phyloP scores from a whole-genome alignment of 1,140 invertebrate genomes.

The Propsilocerus akamusi region DNA sequence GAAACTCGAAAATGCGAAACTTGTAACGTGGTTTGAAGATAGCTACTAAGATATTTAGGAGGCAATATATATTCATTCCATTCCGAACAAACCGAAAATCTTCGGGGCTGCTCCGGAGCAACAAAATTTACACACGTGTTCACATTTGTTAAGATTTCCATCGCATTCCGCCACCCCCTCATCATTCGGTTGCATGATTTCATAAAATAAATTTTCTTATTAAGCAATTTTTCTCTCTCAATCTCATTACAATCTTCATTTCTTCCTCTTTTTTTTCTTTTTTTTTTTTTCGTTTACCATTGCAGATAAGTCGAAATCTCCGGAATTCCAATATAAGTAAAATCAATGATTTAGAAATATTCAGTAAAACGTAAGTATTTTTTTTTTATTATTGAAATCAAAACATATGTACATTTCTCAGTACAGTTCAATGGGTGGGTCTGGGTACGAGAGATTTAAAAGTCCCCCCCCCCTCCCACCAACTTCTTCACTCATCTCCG shows the following conservation, averaged over 20 bases:
- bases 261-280: neutral
- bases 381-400: slow-evolving; percentile 9
- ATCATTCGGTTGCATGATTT: neutral
- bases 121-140: neutral
- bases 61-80: neutral
- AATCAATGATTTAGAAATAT: slow-evolving; percentile 43
- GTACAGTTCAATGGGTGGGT: slow-evolving; percentile 9
- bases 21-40: too few relatives aligned
- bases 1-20: too few relatives aligned
- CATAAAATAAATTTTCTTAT: neutral
- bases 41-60: slow-evolving; percentile 4
- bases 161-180: neutral
- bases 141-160: neutral
- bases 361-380: slow-evolving; percentile 41
- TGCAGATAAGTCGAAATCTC: slow-evolving; percentile 42
- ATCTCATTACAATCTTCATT: neutral
- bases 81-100: neutral
- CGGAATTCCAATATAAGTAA: slow-evolving; percentile 42
- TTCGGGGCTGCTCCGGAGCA: neutral
- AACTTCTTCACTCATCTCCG: too few relatives aligned
- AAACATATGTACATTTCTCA: slow-evolving; percentile 9
- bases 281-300: slow-evolving; percentile 15
- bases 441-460: slow-evolving; percentile 7
- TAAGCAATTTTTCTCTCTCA: neutral
- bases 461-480: too few relatives aligned